Evolutionary conservation across 2,888 invertebrate genomes (phyloP), one percentile per base, ranked within the genome.

Genomic region (Euzetes globulus): DNA sequence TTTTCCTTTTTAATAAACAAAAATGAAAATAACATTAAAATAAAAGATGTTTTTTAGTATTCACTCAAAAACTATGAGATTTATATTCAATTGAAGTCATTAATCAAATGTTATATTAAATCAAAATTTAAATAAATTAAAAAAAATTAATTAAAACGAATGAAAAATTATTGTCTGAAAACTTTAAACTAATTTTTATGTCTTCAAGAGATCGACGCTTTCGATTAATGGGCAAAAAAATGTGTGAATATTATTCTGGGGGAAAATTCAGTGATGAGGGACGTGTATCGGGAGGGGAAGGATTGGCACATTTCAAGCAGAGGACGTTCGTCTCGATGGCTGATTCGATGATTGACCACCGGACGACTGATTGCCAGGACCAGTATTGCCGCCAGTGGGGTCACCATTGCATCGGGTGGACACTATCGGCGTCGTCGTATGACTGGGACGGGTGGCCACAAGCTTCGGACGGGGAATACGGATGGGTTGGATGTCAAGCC

Each of bases 391-490:
- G 11, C 1, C 60, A 27, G 22, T 27, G 5, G 25, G 27, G 15
- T 60, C 60, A 1, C 60, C 60, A 60, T 60, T 60, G 15, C 60
- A 60, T 13, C 60, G 22, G 15, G 60, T 27, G 22, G 60, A 27
- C 7, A 27, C 52, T 55, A 72, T 50, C 15, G 60, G 25, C 1
- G 60, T 27, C 3, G 25, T 11, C 11, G 60, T 27, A 60, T 60
- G 60, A 60, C 60, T 60, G 27, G 60, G 29, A 15, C 60, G 60
- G 29, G 60, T 22, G 25, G 60, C 27, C 60, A 75, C 22, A 37
- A 91, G 91, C 85, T 92, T 92, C 6, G 92, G 92, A 78, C 92
- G 87, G 33, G 92, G 92, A 80, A 92, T 92, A 79, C 90, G 86
- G 77, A 92, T 88, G 79, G 90, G 88, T 83, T 91, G 91, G 70